Base-by-base conservation (phyloP, 2,113 vertebrate genomes). In the Solea senegalensis region DNA sequence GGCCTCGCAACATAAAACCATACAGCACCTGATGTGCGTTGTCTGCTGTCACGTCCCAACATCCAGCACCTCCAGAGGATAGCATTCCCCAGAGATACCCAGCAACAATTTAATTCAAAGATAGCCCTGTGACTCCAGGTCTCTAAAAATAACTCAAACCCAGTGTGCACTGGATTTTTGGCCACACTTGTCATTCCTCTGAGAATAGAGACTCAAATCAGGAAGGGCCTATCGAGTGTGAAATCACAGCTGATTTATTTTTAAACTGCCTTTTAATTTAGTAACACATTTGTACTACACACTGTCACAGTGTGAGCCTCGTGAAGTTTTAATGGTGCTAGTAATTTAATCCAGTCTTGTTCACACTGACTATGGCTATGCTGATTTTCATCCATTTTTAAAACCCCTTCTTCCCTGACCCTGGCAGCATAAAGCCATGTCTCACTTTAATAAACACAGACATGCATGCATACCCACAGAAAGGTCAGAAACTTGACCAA, bases 101-200 rank as follows among this genome's bases (percentile, higher is more conserved):
- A 4, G 15, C 63, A 45, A 65, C 74, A 34, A 65, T 64, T 45
- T 64, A 26, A 71, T 53, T 26, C 21, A 21, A 3, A 13, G 53
- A 80, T 70, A 50, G 64, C 58, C 80, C 62, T 10, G 4, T 58
- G 74, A 81, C 8, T 8, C 58, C 61, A 45, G 0, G 48, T 1
- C 9, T 46, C 77, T 80, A 76, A 84, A 78, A 78, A 84, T 84
- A 86, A 62, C 27, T 0, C 60, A 27, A 62, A 75, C 10, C 41
- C 70, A 51, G 61, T 2, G 5, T 49, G 14, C 45, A 48, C 45
- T 16, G 63, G 57, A 54, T 51, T 81, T 76, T 78, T 75, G 44
- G n/a, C 27, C 13, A 7, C 55, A 16, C 56, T 39, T 61, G 52
- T 54, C 54, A 72, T 48, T 67, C 56, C 10, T 65, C 68, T 6